Conservation (phyloP, 2,888 invertebrate species). For the Arrhopalites spinosus region DNA sequence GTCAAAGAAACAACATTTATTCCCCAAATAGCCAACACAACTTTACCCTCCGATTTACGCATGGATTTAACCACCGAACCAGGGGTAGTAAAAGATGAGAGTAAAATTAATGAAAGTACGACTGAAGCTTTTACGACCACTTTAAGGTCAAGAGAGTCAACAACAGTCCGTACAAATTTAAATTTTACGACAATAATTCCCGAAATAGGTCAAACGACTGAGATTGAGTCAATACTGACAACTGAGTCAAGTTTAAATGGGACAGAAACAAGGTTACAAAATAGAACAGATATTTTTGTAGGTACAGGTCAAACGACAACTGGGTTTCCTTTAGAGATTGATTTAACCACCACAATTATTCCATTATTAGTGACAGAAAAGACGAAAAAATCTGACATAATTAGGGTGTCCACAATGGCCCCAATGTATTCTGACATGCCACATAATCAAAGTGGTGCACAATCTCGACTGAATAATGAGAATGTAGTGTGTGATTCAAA, state of each 20-base stretch:
- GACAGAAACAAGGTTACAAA: not conserved
- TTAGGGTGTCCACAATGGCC: not conserved
- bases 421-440: not conserved
- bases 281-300: not conserved
- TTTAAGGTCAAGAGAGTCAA: not conserved
- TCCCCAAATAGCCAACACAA: too few species aligned
- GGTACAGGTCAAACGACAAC: not conserved
- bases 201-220: not conserved
- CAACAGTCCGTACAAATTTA: not conserved
- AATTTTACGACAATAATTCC: not conserved
- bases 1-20: too few species aligned
- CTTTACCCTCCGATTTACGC: too few species aligned
- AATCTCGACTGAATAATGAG: conserved; percentile 9
- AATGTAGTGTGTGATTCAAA: conserved; percentile 47
- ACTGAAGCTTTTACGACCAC: not conserved
- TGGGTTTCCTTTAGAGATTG: not conserved
- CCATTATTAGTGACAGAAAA: not conserved
- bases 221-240: not conserved
- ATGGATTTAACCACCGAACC: not conserved
- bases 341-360: not conserved
- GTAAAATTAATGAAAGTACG: not conserved
- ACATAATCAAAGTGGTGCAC: not conserved
- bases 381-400: not conserved
- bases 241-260: not conserved
- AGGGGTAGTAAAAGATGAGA: not conserved